phyloP scores from a whole-genome alignment of 2,797 vertebrate species.

The Australoheros facetus region DNA sequence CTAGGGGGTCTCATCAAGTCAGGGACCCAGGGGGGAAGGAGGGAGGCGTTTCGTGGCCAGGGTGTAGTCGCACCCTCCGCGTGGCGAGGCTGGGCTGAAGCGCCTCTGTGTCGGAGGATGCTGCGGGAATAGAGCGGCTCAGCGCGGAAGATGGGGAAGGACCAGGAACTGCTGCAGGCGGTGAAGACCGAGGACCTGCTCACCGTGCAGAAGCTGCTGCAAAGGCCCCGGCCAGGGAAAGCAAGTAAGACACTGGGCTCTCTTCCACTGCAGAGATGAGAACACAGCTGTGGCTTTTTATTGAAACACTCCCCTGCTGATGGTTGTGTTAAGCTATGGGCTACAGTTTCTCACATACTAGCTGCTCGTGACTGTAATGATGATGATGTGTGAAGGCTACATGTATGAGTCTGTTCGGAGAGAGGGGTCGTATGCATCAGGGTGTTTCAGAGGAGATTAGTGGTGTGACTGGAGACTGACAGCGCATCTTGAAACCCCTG shows the following conservation, averaged over 20 bases:
- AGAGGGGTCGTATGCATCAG: conserved; percentile 28
- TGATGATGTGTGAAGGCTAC: not conserved
- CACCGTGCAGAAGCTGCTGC: conserved; percentile 96
- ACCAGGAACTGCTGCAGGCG: conserved; percentile 98
- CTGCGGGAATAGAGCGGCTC: conserved; percentile 77
- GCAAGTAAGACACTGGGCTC: conserved; percentile 83
- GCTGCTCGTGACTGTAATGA: not conserved
- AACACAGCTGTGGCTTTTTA: not conserved
- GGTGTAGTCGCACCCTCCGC: conserved; percentile 64
- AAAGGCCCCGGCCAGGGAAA: conserved; percentile 95
- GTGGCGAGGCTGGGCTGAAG: conserved; percentile 70
- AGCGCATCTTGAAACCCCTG: conserved; percentile 52
- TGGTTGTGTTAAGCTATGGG: not conserved
- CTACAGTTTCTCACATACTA: not conserved
- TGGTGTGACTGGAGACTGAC: conserved; percentile 61
- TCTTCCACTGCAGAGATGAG: not conserved
- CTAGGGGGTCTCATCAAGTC: conserved; percentile 41
- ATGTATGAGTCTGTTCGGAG: not conserved
- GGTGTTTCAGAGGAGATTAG: conserved; percentile 54
- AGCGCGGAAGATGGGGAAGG: conserved; percentile 91
- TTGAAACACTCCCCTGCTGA: not conserved
- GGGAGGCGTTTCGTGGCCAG: conserved; percentile 52
- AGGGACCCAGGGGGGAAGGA: conserved; percentile 33
- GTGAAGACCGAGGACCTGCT: conserved; percentile 97
- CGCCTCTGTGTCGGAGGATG: conserved; percentile 74